A percentile compares a stretch with the other conserved stretches of the same genome.
These are phyloP conservation scores for Apodemus sylvaticus DNA, from an alignment of 2,113 vertebrate species.

Conservation along the genomic window DNA sequence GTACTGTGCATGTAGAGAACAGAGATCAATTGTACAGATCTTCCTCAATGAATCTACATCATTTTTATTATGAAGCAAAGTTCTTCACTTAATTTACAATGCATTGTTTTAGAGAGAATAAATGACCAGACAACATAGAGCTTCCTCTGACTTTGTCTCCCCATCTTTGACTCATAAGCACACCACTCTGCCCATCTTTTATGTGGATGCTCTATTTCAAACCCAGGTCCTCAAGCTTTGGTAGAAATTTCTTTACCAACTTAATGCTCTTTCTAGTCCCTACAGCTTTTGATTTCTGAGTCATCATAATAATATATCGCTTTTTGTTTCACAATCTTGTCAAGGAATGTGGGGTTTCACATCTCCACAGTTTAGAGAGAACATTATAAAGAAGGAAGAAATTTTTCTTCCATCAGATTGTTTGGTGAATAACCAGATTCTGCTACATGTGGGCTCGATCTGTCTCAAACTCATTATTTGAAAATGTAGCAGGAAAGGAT, in stretches of 20 bases:
- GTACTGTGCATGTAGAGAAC: background rate
- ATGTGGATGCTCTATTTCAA: background rate
- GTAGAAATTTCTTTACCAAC: background rate
- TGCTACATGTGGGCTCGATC: background rate
- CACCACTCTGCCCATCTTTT: background rate
- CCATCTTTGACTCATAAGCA: background rate
- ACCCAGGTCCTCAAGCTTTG: background rate
- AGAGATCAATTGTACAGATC: no score
- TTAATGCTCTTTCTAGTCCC: background rate
- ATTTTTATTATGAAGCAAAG: background rate
- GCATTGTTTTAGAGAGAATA: background rate
- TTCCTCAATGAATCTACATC: background rate
- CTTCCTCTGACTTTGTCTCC: background rate
- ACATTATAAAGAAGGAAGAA: rapidly evolving
- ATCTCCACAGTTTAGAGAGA: background rate
- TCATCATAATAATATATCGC: background rate
- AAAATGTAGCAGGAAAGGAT: no score
- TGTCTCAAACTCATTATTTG: background rate
- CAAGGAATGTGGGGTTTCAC: background rate
- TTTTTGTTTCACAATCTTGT: background rate
- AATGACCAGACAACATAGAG: background rate
- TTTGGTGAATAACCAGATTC: background rate
- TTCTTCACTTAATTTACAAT: no score
- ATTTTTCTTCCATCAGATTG: background rate
- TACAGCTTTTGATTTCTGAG: background rate